These are phyloP conservation scores for Vulpes lagopus DNA, from an alignment of 2,113 vertebrate genomes.

Conservation along the genomic window DNA sequence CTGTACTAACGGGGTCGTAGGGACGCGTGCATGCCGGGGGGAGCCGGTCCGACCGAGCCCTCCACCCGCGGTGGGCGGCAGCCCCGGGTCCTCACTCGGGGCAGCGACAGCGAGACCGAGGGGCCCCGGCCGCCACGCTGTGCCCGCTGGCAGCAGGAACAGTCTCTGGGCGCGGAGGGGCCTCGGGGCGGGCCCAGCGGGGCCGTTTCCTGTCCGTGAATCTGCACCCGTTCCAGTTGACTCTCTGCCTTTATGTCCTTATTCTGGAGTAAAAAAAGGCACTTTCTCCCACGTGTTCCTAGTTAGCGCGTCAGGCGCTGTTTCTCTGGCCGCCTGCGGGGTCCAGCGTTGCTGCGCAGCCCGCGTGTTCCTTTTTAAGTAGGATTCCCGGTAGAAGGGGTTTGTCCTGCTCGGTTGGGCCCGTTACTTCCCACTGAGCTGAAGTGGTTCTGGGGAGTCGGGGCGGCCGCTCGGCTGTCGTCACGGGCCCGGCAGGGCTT, in stretches of 20 bases:
- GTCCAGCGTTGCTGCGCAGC: background rate
- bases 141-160: accelerated
- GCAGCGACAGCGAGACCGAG: accelerated
- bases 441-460: accelerated
- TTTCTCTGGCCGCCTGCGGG: accelerated
- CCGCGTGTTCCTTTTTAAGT: accelerated
- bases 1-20: conserved; percentile 77
- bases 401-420: background rate
- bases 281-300: background rate
- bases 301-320: accelerated
- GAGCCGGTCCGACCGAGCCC: accelerated
- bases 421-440: too few relatives aligned
- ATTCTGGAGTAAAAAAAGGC: background rate
- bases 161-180: accelerated
- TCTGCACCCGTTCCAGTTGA: accelerated
- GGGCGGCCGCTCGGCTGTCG: accelerated
- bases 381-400: background rate
- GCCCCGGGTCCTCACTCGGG: too few relatives aligned
- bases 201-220: background rate
- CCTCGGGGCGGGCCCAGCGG: accelerated
- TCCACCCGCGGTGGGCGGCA: accelerated
- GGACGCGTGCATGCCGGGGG: conserved; percentile 78
- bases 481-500: background rate
- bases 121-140: accelerated
- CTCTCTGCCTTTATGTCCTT: accelerated